Conservation (phyloP, 2,113 vertebrate species). For the Ginglymostoma cirratum region DNA sequence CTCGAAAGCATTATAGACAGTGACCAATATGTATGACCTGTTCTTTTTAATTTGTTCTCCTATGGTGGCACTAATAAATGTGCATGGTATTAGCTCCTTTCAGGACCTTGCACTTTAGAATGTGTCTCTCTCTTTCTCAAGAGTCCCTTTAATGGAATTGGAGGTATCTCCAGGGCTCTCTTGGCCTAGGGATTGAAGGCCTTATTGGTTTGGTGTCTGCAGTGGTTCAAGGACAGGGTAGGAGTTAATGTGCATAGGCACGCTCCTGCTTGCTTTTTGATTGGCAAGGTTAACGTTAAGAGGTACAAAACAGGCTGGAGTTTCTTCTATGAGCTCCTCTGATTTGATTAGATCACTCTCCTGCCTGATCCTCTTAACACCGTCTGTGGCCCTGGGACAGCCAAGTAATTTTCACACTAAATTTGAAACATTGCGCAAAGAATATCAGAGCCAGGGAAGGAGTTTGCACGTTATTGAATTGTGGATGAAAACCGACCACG, state of each 20-base stretch:
- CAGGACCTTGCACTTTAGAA: constrained; percentile 43
- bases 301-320: constrained; percentile 62
- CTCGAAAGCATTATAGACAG: background rate
- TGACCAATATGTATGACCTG: background rate
- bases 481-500: background rate
- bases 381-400: constrained; percentile 47
- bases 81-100: constrained; percentile 42
- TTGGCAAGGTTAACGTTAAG: constrained; percentile 79
- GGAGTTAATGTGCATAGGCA: constrained; percentile 69
- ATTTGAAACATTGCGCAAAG: background rate
- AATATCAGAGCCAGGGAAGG: background rate
- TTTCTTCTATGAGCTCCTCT: constrained; percentile 53
- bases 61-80: constrained; percentile 44
- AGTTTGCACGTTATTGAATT: constrained; percentile 7
- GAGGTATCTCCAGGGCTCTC: constrained; percentile 36
- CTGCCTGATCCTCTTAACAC: constrained; percentile 86
- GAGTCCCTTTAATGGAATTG: constrained; percentile 51
- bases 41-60: constrained; percentile 22
- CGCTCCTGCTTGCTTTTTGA: constrained; percentile 60
- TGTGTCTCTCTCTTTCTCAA: constrained; percentile 41
- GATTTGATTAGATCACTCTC: constrained; percentile 82
- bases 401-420: constrained; percentile 11
- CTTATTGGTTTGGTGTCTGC: constrained; percentile 38
- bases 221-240: constrained; percentile 74
- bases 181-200: constrained; percentile 33